Conservation (phyloP, 2,797 vertebrate genomes). For the Sphaeramia orbicularis region DNA sequence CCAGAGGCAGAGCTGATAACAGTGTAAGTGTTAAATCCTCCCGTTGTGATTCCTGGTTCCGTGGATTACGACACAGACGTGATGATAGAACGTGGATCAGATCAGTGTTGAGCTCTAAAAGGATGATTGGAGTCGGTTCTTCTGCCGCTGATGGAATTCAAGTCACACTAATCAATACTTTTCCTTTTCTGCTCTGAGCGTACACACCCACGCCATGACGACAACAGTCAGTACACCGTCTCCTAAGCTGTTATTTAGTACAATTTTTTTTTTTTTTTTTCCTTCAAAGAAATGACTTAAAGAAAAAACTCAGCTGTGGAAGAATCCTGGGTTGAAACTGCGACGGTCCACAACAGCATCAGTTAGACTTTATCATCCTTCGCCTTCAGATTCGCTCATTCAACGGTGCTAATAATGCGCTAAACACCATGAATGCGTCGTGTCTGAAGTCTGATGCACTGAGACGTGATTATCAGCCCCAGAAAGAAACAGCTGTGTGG, state of each 20-base stretch:
- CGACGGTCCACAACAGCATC: too few relatives aligned
- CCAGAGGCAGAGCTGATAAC: too few relatives aligned
- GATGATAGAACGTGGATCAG: too few relatives aligned
- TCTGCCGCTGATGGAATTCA: too few relatives aligned
- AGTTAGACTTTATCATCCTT: background rate
- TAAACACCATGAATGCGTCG: slow-evolving; percentile 3
- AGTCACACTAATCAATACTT: too few relatives aligned
- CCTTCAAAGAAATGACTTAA: background rate
- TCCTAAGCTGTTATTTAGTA: background rate
- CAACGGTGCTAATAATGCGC: background rate
- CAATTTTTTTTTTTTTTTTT: background rate
- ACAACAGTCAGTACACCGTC: background rate
- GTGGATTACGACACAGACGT: too few relatives aligned
- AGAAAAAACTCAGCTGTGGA: background rate
- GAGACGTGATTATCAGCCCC: slow-evolving; percentile 17
- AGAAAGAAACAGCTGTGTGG: slow-evolving; percentile 9
- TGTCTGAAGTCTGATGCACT: slow-evolving; percentile 4
- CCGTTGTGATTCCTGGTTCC: too few relatives aligned
- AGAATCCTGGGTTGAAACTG: background rate
- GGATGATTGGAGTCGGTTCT: too few relatives aligned
- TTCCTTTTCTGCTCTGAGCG: too few relatives aligned
- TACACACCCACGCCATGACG: background rate
- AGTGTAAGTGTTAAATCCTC: too few relatives aligned
- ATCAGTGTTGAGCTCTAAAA: too few relatives aligned
- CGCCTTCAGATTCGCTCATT: slow-evolving; percentile 3